phyloP scores from a whole-genome alignment of 1,140 invertebrate species.

The Drosophila mauritiana region DNA sequence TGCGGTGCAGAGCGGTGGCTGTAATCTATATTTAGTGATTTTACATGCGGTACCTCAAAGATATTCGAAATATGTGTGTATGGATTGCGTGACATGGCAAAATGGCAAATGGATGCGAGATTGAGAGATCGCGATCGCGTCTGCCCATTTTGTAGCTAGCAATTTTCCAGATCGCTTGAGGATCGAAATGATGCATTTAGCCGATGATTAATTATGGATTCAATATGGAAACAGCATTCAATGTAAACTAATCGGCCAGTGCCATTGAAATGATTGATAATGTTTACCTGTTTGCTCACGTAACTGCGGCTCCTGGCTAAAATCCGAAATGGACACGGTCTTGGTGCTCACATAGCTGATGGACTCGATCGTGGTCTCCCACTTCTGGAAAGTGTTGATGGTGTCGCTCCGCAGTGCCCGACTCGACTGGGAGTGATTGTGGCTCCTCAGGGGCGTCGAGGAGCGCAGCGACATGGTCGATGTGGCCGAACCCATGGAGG shows the following conservation, averaged over 20 bases:
- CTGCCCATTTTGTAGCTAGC: slow-evolving; percentile 69
- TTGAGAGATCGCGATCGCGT: slow-evolving; percentile 24
- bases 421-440: slow-evolving; percentile 25
- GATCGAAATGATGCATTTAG: slow-evolving; percentile 56
- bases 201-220: slow-evolving; percentile 44
- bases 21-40: slow-evolving; percentile 84
- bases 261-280: slow-evolving; percentile 11
- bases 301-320: slow-evolving; percentile 59
- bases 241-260: slow-evolving; percentile 39
- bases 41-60: slow-evolving; percentile 80
- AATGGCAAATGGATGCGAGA: slow-evolving; percentile 27
- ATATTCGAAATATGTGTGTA: slow-evolving; percentile 73
- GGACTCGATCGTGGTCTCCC: slow-evolving; percentile 82
- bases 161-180: slow-evolving; percentile 72
- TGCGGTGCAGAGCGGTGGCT: slow-evolving; percentile 65
- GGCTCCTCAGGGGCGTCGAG: slow-evolving; percentile 53
- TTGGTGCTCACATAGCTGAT: slow-evolving; percentile 82
- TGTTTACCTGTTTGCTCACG: slow-evolving; percentile 61
- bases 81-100: slow-evolving; percentile 40
- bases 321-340: slow-evolving; percentile 75
- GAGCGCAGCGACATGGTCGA: slow-evolving; percentile 78
- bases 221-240: slow-evolving; percentile 14
- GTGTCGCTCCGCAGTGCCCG: slow-evolving; percentile 69
- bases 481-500: slow-evolving; percentile 72
- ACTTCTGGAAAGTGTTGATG: slow-evolving; percentile 82